Evolutionary conservation across 2,888 invertebrate species (phyloP).

Genomic region (Nomada flava): DNA sequence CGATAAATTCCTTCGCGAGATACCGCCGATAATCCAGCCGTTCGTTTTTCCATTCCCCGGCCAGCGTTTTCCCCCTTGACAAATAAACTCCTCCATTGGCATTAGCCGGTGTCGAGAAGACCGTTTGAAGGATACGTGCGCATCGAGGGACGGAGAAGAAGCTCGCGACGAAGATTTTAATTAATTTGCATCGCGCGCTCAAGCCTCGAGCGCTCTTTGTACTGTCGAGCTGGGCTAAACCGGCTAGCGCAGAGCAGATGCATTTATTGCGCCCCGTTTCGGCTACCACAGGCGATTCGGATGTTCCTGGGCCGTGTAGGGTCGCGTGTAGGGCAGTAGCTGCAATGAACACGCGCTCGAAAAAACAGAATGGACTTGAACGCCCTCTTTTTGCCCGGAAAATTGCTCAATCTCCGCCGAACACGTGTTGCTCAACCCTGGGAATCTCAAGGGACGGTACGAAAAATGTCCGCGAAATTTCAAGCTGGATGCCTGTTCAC

Average conservation of each 20-base stretch:
- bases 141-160: background rate
- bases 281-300: conserved; percentile 15
- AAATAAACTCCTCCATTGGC: conserved; percentile 19
- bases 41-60: conserved; percentile 6
- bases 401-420: background rate
- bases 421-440: background rate
- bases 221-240: no score
- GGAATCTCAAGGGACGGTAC: background rate
- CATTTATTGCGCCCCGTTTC: conserved; percentile 34
- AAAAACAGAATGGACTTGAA: background rate
- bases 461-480: no score
- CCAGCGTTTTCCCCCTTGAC: background rate
- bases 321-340: conserved; percentile 9
- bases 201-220: background rate
- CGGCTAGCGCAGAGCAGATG: background rate
- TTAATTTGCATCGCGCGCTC: conserved; percentile 20
- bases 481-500: no score
- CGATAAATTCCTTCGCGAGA: conserved; percentile 25
- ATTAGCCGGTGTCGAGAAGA: background rate
- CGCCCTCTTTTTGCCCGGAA: background rate
- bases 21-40: conserved; percentile 13
- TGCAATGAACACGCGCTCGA: conserved; percentile 16
- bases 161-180: conserved; percentile 27
- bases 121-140: background rate
- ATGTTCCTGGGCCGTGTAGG: background rate